Evolutionary conservation across 2,888 invertebrate genomes (phyloP).

Genomic region (Criorhina ranunculi): DNA sequence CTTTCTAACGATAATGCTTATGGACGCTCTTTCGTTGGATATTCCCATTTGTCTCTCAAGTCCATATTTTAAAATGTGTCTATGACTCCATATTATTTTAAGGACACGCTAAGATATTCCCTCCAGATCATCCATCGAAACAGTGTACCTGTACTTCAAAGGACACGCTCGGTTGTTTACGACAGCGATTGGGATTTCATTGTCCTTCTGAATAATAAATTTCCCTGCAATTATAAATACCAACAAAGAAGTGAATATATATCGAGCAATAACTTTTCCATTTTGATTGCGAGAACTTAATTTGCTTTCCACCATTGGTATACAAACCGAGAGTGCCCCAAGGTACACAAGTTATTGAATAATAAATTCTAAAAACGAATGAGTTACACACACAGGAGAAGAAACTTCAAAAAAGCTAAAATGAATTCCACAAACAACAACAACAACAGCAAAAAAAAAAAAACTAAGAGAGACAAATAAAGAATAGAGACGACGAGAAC

Average conservation of each 20-base stretch:
- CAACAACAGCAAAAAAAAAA: too few species aligned
- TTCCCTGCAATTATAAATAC: constrained; percentile 3
- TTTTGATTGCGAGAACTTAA: constrained; percentile 33
- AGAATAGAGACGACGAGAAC: background rate
- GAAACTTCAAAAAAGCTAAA: constrained; percentile 41
- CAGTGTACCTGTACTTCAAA: background rate
- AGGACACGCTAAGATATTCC: background rate
- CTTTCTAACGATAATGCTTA: too few species aligned
- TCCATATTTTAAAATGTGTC: too few species aligned
- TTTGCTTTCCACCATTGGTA: constrained; percentile 1
- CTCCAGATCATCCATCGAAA: background rate
- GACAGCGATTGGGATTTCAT: background rate
- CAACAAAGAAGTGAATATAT: constrained; percentile 1
- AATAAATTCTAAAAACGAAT: constrained; percentile 42
- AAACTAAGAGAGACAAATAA: background rate
- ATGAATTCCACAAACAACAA: constrained; percentile 13
- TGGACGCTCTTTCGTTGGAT: too few species aligned
- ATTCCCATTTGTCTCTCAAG: too few species aligned
- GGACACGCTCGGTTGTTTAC: background rate
- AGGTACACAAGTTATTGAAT: constrained; percentile 34
- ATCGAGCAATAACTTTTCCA: constrained; percentile 8
- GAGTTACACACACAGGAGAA: constrained; percentile 4
- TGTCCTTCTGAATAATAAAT: background rate
- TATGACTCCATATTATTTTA: background rate
- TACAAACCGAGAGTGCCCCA: background rate